These are phyloP conservation scores for Odontesthes bonariensis DNA, from an alignment of 2,113 vertebrate species.

Conservation along the genomic window DNA sequence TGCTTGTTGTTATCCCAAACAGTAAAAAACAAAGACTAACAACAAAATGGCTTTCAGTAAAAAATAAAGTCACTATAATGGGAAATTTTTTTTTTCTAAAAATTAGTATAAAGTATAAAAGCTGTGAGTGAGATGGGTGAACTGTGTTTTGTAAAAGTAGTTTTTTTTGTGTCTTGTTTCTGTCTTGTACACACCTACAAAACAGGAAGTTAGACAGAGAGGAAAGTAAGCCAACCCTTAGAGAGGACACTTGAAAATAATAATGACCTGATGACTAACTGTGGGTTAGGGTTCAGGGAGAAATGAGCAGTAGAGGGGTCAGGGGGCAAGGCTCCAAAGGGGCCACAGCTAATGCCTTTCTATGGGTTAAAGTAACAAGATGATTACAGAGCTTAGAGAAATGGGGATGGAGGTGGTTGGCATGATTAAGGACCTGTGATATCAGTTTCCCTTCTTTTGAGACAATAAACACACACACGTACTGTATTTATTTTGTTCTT, in stretches of 20 bases:
- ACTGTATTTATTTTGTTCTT: neutral
- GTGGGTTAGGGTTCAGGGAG: conserved; percentile 46
- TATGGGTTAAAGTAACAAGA: conserved; percentile 7
- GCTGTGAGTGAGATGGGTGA: neutral
- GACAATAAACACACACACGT: no score
- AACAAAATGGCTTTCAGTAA: neutral
- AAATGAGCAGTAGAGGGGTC: conserved; percentile 36
- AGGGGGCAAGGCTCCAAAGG: conserved; percentile 54
- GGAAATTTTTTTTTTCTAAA: no score
- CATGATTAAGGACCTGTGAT: no score
- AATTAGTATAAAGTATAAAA: no score
- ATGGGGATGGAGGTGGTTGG: neutral
- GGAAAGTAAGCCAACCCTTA: conserved; percentile 59
- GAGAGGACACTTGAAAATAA: conserved; percentile 76
- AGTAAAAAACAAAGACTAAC: neutral
- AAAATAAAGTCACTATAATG: neutral
- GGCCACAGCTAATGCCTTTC: conserved; percentile 38
- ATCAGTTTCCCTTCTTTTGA: no score
- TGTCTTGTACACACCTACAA: conserved; percentile 50
- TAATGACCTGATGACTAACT: conserved; percentile 65
- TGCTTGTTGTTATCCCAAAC: no score
- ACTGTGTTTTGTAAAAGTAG: conserved; percentile 22
- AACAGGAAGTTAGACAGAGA: conserved; percentile 55
- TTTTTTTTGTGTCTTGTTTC: conserved; percentile 19
- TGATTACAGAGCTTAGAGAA: neutral